phyloP scores from a whole-genome alignment of 1,140 invertebrate genomes.

The Bombus breviceps region DNA sequence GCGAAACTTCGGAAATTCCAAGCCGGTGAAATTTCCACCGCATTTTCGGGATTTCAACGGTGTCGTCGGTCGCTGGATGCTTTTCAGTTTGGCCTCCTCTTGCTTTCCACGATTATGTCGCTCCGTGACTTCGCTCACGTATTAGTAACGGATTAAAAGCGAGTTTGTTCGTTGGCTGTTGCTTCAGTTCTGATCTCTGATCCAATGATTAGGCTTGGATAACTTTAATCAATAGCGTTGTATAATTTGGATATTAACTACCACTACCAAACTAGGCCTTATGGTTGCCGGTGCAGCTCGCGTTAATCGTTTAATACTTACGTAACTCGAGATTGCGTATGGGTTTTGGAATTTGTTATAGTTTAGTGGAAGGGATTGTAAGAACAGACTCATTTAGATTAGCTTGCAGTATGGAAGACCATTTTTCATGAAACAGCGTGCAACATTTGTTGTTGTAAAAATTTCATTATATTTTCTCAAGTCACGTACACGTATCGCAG shows the following conservation, averaged over 20 bases:
- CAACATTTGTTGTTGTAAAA: too few species aligned
- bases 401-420: too few species aligned
- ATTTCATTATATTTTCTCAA: too few species aligned
- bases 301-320: not conserved
- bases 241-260: slow-evolving; percentile 52
- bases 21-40: slow-evolving; percentile 47
- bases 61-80: slow-evolving; percentile 29
- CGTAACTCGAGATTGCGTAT: too few species aligned
- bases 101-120: slow-evolving; percentile 42
- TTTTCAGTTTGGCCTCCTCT: not conserved
- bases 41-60: slow-evolving; percentile 62
- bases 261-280: not conserved
- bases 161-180: slow-evolving; percentile 30
- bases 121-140: slow-evolving; percentile 43
- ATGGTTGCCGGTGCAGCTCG: not conserved
- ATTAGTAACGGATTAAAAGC: slow-evolving; percentile 62
- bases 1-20: slow-evolving; percentile 53
- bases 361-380: too few species aligned
- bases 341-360: too few species aligned
- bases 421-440: too few species aligned
- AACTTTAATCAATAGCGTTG: slow-evolving; percentile 15
- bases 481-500: too few species aligned
- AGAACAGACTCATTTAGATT: too few species aligned
- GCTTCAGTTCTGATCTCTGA: slow-evolving; percentile 21
- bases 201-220: not conserved